phyloP scores from a whole-genome alignment of 2,888 invertebrate genomes.

The Chymomyza procnemis region DNA sequence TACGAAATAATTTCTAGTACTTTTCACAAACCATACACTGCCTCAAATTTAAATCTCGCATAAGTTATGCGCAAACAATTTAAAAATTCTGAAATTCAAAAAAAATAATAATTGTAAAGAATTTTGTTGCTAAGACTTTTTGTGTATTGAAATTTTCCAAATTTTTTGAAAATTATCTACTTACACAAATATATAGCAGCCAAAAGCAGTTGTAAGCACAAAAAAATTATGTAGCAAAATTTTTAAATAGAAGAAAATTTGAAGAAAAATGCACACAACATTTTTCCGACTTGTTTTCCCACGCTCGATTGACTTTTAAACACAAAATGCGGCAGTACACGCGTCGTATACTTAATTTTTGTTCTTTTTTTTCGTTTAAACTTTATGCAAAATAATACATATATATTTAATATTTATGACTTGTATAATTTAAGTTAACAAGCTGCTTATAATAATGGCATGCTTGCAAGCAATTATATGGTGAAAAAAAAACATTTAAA shows the following conservation, averaged over 20 bases:
- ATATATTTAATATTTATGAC: background rate
- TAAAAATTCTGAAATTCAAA: too few species aligned
- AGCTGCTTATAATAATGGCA: slow-evolving; percentile 31
- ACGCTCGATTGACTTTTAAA: slow-evolving; percentile 8
- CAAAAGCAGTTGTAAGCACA: too few species aligned
- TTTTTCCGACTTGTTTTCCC: background rate
- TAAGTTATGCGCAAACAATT: too few species aligned
- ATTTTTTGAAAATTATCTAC: too few species aligned
- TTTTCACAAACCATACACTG: too few species aligned
- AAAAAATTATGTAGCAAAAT: background rate
- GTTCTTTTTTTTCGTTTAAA: too few species aligned
- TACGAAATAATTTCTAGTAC: too few species aligned
- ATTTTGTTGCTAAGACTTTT: too few species aligned
- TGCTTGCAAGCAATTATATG: slow-evolving; percentile 30
- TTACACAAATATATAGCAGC: too few species aligned
- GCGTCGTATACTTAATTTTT: slow-evolving; percentile 14
- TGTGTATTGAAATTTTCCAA: too few species aligned
- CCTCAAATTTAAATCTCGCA: too few species aligned
- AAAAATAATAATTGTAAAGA: too few species aligned
- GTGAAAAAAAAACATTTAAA: slow-evolving; percentile 1
- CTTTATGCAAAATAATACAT: slow-evolving; percentile 21
- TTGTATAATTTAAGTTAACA: background rate
- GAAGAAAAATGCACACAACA: background rate
- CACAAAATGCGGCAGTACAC: slow-evolving; percentile 27
- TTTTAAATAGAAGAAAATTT: background rate